Evolutionary conservation across 2,797 vertebrate genomes (phyloP).

Genomic region (Mormyrus proboscirostris): DNA sequence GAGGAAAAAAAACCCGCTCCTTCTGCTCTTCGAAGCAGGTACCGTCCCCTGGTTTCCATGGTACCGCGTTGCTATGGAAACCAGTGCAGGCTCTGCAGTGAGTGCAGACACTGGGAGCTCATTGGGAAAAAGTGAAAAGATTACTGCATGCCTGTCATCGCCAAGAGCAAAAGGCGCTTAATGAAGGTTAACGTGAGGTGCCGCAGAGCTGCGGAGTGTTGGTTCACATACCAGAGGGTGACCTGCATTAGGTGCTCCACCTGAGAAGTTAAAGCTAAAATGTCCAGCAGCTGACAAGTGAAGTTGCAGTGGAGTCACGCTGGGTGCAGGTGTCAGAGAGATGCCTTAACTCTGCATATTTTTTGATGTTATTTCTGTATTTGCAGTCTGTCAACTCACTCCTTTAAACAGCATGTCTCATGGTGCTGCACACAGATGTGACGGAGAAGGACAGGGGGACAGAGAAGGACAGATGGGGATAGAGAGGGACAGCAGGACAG

Average conservation of each 20-base stretch:
- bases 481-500: not conserved
- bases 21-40: conserved; percentile 8
- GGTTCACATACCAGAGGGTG: not conserved
- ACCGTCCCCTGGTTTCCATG: conserved; percentile 11
- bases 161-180: not conserved
- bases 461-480: not conserved
- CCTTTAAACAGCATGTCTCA: not conserved
- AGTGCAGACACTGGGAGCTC: conserved; percentile 3
- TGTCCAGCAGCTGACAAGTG: not conserved
- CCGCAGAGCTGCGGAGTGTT: not conserved
- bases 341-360: not conserved
- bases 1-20: not conserved
- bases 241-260: not conserved
- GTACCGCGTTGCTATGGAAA: conserved; percentile 8
- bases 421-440: not conserved
- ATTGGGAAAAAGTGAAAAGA: not conserved
- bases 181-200: not conserved
- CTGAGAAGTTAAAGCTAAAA: not conserved
- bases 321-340: not conserved
- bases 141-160: not conserved
- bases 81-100: conserved; percentile 8
- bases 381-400: not conserved
- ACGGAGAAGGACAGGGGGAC: not conserved
- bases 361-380: conserved; percentile 7
- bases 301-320: not conserved